Conservation (phyloP, 2,888 invertebrate species). For the Lasioglossum marginatum region DNA sequence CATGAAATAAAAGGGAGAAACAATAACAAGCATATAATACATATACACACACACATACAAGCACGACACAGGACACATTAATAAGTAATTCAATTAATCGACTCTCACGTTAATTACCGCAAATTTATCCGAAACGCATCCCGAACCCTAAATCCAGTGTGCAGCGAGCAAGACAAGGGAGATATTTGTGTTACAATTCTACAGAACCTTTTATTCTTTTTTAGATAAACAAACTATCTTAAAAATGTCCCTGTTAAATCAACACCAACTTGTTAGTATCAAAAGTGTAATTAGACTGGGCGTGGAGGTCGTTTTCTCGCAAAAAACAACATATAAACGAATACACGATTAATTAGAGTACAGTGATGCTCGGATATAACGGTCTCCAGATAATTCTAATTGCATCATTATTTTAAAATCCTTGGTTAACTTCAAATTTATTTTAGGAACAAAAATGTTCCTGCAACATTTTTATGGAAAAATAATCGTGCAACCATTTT, state of each 20-base stretch:
- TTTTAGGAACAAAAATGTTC: background rate
- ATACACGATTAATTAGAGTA: constrained; percentile 11
- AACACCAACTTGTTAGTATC: constrained; percentile 33
- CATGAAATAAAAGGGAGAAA: constrained; percentile 6
- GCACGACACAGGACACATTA: constrained; percentile 36
- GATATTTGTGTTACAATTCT: constrained; percentile 49
- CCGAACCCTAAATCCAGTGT: constrained; percentile 77
- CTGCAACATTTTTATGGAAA: too few relatives aligned
- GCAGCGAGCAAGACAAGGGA: constrained; percentile 73
- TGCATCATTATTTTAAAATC: background rate
- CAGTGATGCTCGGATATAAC: background rate
- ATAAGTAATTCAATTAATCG: constrained; percentile 46
- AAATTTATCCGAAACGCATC: constrained; percentile 81
- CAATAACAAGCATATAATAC: constrained; percentile 25
- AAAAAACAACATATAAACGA: background rate
- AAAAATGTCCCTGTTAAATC: constrained; percentile 18
- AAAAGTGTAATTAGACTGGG: constrained; percentile 14
- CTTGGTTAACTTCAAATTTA: background rate
- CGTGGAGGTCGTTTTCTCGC: background rate
- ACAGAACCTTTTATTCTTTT: constrained; percentile 18
- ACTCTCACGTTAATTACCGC: constrained; percentile 81
- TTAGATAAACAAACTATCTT: constrained; percentile 9
- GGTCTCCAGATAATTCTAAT: background rate
- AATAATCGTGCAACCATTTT: too few relatives aligned
- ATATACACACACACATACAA: constrained; percentile 26